A percentile compares a stretch with the other conserved stretches of the same genome.
Evolutionary conservation across 2,113 vertebrate species (phyloP).

Genomic region (Potamarius usumacintae): DNA sequence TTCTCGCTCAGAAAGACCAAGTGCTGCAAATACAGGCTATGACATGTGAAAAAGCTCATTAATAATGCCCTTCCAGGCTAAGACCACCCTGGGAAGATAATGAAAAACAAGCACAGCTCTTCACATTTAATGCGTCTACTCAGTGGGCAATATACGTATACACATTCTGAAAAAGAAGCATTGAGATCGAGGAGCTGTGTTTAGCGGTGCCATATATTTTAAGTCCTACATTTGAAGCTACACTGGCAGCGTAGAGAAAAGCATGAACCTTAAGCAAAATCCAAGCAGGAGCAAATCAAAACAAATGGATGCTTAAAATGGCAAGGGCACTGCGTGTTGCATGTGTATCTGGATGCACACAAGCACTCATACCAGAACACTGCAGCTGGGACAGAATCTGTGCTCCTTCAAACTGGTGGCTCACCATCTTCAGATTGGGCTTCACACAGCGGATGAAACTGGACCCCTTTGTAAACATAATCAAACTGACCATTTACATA

Average conservation of each 20-base stretch:
- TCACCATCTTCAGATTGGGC: constrained; percentile 98
- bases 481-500: not conserved
- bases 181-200: constrained; percentile 16
- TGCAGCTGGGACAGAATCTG: constrained; percentile 98
- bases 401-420: constrained; percentile 94
- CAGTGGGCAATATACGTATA: constrained; percentile 7
- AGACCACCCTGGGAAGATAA: constrained; percentile 25
- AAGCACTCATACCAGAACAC: constrained; percentile 83
- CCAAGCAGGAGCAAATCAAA: not conserved
- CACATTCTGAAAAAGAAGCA: constrained; percentile 12
- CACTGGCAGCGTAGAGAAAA: not conserved
- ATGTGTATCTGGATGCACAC: not conserved
- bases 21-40: constrained; percentile 23
- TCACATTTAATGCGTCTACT: constrained; percentile 37
- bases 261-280: not conserved
- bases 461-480: constrained; percentile 78
- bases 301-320: not conserved
- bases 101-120: constrained; percentile 46
- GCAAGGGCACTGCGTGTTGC: not conserved
- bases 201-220: constrained; percentile 25
- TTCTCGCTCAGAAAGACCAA: not conserved
- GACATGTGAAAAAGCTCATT: constrained; percentile 8
- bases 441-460: constrained; percentile 99
- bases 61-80: constrained; percentile 34
- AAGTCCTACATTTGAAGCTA: constrained; percentile 37